Evolutionary conservation across 2,888 invertebrate genomes (phyloP).

Genomic region (Cosmorhoe ocellata): DNA sequence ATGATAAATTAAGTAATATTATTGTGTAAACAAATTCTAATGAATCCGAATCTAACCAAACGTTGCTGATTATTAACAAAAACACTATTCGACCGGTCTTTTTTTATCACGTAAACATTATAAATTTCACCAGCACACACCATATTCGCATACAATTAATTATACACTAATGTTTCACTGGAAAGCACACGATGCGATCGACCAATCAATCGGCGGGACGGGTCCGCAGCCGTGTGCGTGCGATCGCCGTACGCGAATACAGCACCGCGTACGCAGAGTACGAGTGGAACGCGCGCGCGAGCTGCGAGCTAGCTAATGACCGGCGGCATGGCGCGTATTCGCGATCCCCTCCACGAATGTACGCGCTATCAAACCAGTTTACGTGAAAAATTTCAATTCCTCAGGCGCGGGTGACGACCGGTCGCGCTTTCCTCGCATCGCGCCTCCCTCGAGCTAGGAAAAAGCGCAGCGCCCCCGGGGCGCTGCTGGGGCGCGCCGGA

Average conservation of each 20-base stretch:
- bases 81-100: slow-evolving; percentile 15
- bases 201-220: slow-evolving; percentile 44
- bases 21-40: not conserved
- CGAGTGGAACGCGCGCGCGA: slow-evolving; percentile 68
- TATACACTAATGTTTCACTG: slow-evolving; percentile 36
- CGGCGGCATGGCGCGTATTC: slow-evolving; percentile 76
- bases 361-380: slow-evolving; percentile 81
- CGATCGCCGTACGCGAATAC: slow-evolving; percentile 27
- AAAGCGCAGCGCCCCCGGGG: slow-evolving; percentile 76
- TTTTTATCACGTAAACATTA: slow-evolving; percentile 20
- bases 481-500: slow-evolving; percentile 64
- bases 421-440: slow-evolving; percentile 72
- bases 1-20: too few relatives aligned
- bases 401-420: slow-evolving; percentile 74
- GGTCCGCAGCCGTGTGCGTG: slow-evolving; percentile 24
- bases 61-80: slow-evolving; percentile 10
- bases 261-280: slow-evolving; percentile 54
- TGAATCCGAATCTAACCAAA: slow-evolving; percentile 25
- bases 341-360: slow-evolving; percentile 76
- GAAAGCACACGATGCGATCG: slow-evolving; percentile 49
- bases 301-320: slow-evolving; percentile 75
- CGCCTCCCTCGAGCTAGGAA: slow-evolving; percentile 65
- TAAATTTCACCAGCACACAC: slow-evolving; percentile 25
- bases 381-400: slow-evolving; percentile 80
- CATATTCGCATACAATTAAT: slow-evolving; percentile 37